phyloP scores from a whole-genome alignment of 2,113 vertebrate species.

The Gallinago paraguaiae region DNA sequence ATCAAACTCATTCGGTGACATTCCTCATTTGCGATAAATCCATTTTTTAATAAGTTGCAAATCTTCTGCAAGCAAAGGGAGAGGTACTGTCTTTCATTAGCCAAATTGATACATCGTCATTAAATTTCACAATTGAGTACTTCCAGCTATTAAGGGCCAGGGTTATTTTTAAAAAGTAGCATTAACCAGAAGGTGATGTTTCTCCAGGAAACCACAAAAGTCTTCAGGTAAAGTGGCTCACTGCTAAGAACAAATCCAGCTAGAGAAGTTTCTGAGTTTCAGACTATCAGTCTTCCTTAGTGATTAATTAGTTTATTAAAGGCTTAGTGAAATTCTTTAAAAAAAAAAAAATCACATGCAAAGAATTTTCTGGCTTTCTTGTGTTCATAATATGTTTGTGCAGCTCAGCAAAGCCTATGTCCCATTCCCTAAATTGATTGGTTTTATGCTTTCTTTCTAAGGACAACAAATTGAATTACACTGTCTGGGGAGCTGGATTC shows the following conservation, averaged over 20 bases:
- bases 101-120: background rate
- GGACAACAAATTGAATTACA: conserved; percentile 27
- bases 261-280: background rate
- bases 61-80: background rate
- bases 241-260: background rate
- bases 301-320: background rate
- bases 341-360: background rate
- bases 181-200: background rate
- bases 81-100: background rate
- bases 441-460: background rate
- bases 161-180: background rate
- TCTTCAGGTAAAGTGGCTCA: background rate
- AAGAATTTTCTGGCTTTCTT: background rate
- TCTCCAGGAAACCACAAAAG: background rate
- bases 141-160: background rate
- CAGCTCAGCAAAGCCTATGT: background rate
- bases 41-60: background rate
- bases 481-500: background rate
- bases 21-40: background rate
- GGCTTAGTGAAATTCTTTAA: background rate
- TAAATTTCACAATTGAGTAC: background rate
- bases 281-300: background rate
- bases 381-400: background rate
- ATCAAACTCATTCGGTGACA: background rate
- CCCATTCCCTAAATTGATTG: background rate